Base-by-base conservation (phyloP, 2,113 vertebrate genomes). In the Hystrix brachyura region DNA sequence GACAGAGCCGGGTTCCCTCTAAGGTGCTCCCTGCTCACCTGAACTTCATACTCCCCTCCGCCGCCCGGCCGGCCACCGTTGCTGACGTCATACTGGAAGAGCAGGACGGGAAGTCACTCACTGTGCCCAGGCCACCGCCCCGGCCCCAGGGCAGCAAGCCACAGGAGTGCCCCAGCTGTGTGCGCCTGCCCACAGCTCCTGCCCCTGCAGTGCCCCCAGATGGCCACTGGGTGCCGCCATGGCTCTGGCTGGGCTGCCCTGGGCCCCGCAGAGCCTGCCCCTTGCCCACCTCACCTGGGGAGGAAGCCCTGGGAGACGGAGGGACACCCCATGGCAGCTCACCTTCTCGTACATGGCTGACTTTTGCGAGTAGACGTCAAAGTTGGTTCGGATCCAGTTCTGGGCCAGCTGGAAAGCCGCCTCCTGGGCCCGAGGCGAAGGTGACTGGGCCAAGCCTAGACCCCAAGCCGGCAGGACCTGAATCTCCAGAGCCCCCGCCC, bases 321-420 rank as follows among this genome's bases (percentile, higher is more conserved):
- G 67, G 32, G 29, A 17, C 12, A 2, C 2, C 46, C 21, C 38
- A 29, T 29, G 53, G n/a, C 53, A 15, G 59, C 76, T 98, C 93
- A 99, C 99, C 99, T 99, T 99, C 96, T 99, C 99, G 97, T 99
- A 99, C 99, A 99, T 99, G 95, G 98, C 98, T 1, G 98, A 97
- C 43, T 98, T 98, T 82, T 97, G 98, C 12, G 53, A 51, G 96
- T 99, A 99, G 8, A 98, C 98, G 43, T 97, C 84, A 98, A 98
- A 99, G 97, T 99, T 99, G 19, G 98, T 99, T 71, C 25, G 97
- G 92, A 99, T 98, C 99, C 99, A 99, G 0, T 97, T 98, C 98
- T 99, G 99, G 19, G 99, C 99, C 98, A 99, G 97, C 86, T 98
- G 98, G 67, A 98, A 99, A 15, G 99, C 85, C 13, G 99, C 96